Evolutionary conservation across 1,140 invertebrate genomes (phyloP), one percentile per base, ranked within the genome.

Genomic region (Drosophila parabipectinata): DNA sequence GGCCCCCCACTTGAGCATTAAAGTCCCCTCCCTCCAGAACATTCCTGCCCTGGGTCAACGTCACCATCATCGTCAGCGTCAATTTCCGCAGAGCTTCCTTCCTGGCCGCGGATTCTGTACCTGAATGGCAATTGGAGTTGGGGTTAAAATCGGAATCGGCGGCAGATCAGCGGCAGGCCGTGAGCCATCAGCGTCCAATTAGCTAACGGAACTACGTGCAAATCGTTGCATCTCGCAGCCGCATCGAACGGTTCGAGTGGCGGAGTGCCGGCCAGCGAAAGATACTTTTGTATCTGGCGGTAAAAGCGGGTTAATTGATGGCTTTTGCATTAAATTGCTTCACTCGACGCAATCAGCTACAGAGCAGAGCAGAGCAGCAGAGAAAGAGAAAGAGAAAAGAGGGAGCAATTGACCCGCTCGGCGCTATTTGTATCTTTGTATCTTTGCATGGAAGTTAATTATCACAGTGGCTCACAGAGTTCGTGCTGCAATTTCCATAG

Each of bases 131-230:
- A 37, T 2, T 21, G 44, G 44, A 24, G 41, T 15, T 45, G 14
- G 41, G 15, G 41, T 9, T 44, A 57, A 39, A 54, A 41, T 55
- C 34, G 61, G 44, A 51, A 45, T 28, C n/a, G 52, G 34, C 9
- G 52, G 15, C 21, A 18, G 45, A 48, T 54, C 47, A 28, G 60
- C 45, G 62, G 62, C 26, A 28, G 26, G 26, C 51, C 44, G 59
- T 62, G 59, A 62, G 60, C 71, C 56, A 59, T 82, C 76, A 77
- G 58, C 61, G 57, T 71, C 71, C 83, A 87, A 87, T 87, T 87
- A 87, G 83, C 83, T 87, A 87, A 87, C 83, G 83, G 83, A 87
- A 87, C 83, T 89, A 87, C 83, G 83, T 87, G 83, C 83, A 87
- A 87, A 87, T 87, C 82, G 79, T 81, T 87, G 81, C 67, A 71